These are phyloP conservation scores for Eleginops maclovinus DNA, from an alignment of 2,113 vertebrate species.

Conservation along the genomic window DNA sequence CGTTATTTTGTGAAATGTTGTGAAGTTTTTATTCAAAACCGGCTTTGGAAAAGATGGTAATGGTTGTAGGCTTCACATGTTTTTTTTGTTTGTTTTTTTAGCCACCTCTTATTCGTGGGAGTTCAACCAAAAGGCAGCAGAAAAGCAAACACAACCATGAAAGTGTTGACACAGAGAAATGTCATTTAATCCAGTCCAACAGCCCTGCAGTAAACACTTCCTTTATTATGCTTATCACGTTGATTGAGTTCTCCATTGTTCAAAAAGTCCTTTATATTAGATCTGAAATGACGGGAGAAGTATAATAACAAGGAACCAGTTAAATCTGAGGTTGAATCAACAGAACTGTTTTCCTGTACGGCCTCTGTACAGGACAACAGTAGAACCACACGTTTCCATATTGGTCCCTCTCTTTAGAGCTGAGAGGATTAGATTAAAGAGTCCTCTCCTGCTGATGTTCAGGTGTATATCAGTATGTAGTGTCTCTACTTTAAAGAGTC, in stretches of 20 bases:
- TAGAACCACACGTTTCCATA: not conserved
- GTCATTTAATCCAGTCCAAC: not conserved
- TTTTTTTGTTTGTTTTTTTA: conserved; percentile 21
- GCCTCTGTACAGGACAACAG: not conserved
- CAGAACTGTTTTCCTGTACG: not conserved
- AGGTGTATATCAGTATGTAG: too few species aligned
- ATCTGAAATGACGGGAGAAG: not conserved
- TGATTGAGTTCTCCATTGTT: not conserved
- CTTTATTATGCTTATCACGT: conserved; percentile 18
- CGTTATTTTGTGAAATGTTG: conserved; percentile 12
- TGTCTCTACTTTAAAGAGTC: too few species aligned
- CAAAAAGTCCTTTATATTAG: conserved; percentile 1
- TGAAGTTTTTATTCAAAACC: conserved; percentile 6
- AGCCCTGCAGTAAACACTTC: conserved; percentile 3
- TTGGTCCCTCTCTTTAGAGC: not conserved
- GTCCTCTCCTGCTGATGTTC: too few species aligned
- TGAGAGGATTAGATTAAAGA: not conserved
- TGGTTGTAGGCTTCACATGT: not conserved
- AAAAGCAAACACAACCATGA: conserved; percentile 39
- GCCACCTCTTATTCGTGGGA: conserved; percentile 15
- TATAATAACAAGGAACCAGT: not conserved
- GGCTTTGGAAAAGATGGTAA: not conserved
- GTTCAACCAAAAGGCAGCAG: conserved; percentile 31
- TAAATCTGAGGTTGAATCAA: not conserved
- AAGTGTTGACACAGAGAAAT: not conserved